phyloP scores from a whole-genome alignment of 2,888 invertebrate species.

The Chalcosyrphus nemorum region DNA sequence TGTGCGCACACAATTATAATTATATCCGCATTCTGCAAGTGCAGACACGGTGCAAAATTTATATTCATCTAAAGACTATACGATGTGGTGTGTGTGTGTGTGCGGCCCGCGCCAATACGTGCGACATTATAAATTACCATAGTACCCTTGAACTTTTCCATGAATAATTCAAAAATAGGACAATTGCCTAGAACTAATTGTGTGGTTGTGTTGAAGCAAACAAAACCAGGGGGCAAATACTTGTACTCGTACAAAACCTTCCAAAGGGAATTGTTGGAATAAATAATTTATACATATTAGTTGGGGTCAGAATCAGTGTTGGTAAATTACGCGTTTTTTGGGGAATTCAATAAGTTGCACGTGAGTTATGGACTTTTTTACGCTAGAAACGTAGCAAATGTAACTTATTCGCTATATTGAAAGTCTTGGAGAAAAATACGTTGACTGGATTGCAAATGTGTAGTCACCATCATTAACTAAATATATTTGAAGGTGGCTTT shows the following conservation, averaged over 20 bases:
- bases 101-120: no score
- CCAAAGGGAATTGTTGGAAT: neutral
- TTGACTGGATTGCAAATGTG: no score
- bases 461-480: no score
- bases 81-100: neutral
- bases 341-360: no score
- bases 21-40: slow-evolving; percentile 12
- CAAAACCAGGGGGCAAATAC: neutral
- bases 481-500: no score
- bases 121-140: slow-evolving; percentile 1
- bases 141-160: slow-evolving; percentile 19
- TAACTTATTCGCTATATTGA: no score
- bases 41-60: neutral
- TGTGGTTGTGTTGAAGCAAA: neutral
- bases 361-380: no score
- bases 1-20: slow-evolving; percentile 25
- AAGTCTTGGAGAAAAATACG: no score
- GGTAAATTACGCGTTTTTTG: no score
- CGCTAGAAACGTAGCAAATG: no score
- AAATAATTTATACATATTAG: no score
- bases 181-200: neutral
- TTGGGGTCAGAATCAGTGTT: no score
- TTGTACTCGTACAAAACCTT: neutral
- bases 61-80: neutral
- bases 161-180: slow-evolving; percentile 14